A percentile compares a stretch with the other conserved stretches of the same genome.
These are phyloP conservation scores for Siderastrea radians DNA, from an alignment of 92 coral and sea anemone species.

Conservation along the genomic window DNA sequence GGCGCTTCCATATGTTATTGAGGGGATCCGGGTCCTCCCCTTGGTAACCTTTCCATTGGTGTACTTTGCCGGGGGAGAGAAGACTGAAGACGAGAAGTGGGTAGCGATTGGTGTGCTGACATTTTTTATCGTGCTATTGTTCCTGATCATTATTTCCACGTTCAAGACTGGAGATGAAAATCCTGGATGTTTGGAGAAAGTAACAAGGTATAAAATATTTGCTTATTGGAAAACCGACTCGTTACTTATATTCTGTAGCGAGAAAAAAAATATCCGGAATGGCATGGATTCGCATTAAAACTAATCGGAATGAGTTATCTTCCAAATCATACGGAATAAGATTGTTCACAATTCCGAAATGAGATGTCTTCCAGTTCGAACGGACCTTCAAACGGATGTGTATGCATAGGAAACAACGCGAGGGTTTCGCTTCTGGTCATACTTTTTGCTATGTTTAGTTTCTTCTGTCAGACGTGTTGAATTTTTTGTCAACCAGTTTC, in stretches of 20 bases:
- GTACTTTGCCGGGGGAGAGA: conserved; percentile 58
- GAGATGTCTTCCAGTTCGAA: too few species aligned
- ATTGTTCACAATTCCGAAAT: too few species aligned
- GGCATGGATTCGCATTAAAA: too few species aligned
- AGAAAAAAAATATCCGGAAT: too few species aligned
- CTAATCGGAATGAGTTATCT: too few species aligned
- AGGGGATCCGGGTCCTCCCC: conserved; percentile 62
- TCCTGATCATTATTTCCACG: conserved; percentile 51
- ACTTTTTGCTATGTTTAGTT: too few species aligned
- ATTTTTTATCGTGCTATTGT: conserved; percentile 43
- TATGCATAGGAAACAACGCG: too few species aligned
- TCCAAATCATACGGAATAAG: too few species aligned
- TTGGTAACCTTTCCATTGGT: conserved; percentile 64
- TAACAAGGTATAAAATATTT: conserved; percentile 55
- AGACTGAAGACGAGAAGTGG: conserved; percentile 45
- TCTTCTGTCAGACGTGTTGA: neutral
- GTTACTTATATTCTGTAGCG: too few species aligned
- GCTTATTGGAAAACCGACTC: neutral
- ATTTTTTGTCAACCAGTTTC: neutral
- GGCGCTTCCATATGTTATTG: conserved; percentile 64
- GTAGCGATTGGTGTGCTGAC: conserved; percentile 54
- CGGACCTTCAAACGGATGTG: too few species aligned
- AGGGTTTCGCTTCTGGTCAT: too few species aligned
- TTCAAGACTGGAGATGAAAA: conserved; percentile 66
- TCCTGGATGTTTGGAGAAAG: conserved; percentile 71